Percentiles rank a stretch among this genome's conserved stretches.
Conservation (phyloP, 2,888 invertebrate species). For the Ceramica pisi region DNA sequence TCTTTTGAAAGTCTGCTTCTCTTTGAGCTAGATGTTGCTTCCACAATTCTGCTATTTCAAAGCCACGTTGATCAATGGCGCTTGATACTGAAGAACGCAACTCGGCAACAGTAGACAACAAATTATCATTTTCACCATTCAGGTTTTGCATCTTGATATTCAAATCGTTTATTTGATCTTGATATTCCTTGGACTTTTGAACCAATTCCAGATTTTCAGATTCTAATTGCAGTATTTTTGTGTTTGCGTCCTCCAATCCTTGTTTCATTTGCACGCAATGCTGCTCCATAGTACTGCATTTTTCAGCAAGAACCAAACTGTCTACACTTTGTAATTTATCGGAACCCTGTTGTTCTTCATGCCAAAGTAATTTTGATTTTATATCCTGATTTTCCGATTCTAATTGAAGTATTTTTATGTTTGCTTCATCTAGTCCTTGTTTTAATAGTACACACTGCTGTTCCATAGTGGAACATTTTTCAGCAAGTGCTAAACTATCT, state of each 20-base stretch:
- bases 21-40: slow-evolving; percentile 92
- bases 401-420: slow-evolving; percentile 80
- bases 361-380: slow-evolving; percentile 65
- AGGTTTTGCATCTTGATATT: slow-evolving; percentile 80
- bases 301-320: slow-evolving; percentile 69
- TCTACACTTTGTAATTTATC: slow-evolving; percentile 61
- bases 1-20: slow-evolving; percentile 91
- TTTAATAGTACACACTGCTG: slow-evolving; percentile 77
- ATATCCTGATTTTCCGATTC: slow-evolving; percentile 59
- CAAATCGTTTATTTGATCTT: slow-evolving; percentile 77
- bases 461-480: slow-evolving; percentile 75
- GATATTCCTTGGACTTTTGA: slow-evolving; percentile 69
- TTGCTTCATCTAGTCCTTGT: slow-evolving; percentile 79
- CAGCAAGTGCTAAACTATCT: slow-evolving; percentile 67
- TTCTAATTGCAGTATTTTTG: slow-evolving; percentile 80
- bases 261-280: slow-evolving; percentile 74
- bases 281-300: slow-evolving; percentile 74
- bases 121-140: slow-evolving; percentile 85
- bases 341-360: slow-evolving; percentile 66
- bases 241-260: slow-evolving; percentile 81
- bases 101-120: slow-evolving; percentile 86
- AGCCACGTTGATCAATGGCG: slow-evolving; percentile 92
- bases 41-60: slow-evolving; percentile 93
- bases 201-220: slow-evolving; percentile 71
- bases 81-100: slow-evolving; percentile 86